Conservation (phyloP, 2,113 vertebrate species). For the Riparia riparia region DNA sequence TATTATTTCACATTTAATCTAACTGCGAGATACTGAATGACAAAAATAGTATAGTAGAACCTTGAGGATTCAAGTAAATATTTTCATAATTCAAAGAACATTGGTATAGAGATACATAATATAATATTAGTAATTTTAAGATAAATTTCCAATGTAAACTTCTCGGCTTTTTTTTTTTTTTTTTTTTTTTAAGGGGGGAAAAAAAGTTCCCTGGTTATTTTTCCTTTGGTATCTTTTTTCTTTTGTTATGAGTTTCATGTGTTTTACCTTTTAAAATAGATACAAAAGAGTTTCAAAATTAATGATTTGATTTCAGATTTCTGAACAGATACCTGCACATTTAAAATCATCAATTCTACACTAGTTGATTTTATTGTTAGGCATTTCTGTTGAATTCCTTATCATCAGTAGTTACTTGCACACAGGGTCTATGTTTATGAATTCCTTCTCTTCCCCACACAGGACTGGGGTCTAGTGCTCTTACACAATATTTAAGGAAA, state of each 20-base stretch:
- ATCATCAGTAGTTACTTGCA: neutral
- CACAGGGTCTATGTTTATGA: neutral
- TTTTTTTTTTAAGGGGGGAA: too few relatives aligned
- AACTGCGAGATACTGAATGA: neutral
- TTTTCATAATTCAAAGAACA: neutral
- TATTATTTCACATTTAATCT: neutral
- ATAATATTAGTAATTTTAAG: neutral
- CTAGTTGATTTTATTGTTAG: neutral
- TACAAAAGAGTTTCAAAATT: neutral
- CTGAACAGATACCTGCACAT: neutral
- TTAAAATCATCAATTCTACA: neutral
- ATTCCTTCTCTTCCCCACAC: neutral
- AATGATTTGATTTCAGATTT: neutral
- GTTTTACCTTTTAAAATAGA: neutral
- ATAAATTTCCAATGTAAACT: neutral
- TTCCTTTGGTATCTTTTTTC: neutral
- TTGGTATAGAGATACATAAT: accelerated
- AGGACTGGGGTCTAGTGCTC: neutral
- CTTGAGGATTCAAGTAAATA: neutral
- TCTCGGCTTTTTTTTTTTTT: neutral
- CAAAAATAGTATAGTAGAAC: neutral
- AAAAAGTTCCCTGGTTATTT: accelerated
- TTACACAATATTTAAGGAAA: neutral
- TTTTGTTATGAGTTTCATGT: neutral
- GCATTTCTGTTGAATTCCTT: neutral